phyloP scores from a whole-genome alignment of 2,113 vertebrate genomes.

The Tenrec ecaudatus region DNA sequence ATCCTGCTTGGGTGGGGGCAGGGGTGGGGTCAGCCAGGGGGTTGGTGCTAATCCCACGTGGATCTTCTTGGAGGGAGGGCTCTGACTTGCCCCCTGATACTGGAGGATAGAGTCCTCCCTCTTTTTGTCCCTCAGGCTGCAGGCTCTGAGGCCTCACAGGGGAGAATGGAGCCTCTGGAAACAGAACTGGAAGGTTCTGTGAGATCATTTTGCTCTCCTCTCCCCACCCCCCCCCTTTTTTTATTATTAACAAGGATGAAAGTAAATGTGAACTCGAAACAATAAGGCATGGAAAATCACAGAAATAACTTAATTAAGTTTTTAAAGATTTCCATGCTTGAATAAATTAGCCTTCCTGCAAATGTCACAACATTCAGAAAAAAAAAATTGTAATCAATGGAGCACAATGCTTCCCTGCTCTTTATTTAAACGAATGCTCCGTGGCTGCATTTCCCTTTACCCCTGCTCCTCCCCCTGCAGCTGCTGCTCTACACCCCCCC shows the following conservation, averaged over 20 bases:
- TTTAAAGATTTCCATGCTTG: slow-evolving; percentile 92
- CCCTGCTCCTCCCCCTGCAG: slow-evolving; percentile 42
- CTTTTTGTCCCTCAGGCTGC: no score
- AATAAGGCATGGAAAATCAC: slow-evolving; percentile 89
- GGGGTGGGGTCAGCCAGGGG: no score
- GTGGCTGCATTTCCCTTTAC: slow-evolving; percentile 52
- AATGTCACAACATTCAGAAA: slow-evolving; percentile 91
- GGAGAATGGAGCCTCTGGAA: neutral
- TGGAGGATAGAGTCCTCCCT: neutral
- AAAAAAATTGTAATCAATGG: slow-evolving; percentile 88
- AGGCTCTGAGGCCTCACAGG: neutral
- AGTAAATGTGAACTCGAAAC: slow-evolving; percentile 88
- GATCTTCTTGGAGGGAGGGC: neutral
- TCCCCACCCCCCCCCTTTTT: slow-evolving; percentile 25
- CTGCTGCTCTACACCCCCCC: slow-evolving; percentile 24
- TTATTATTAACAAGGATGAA: slow-evolving; percentile 86
- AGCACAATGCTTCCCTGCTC: slow-evolving; percentile 86
- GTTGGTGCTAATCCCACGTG: neutral
- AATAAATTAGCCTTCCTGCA: slow-evolving; percentile 91
- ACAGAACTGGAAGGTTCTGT: neutral
- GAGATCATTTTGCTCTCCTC: slow-evolving; percentile 58
- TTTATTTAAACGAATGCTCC: slow-evolving; percentile 83
- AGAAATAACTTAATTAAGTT: slow-evolving; percentile 93
- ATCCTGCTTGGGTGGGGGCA: no score
- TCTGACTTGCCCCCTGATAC: neutral